Conservation (phyloP, 2,888 invertebrate genomes). For the Watsonalla cultraria region DNA sequence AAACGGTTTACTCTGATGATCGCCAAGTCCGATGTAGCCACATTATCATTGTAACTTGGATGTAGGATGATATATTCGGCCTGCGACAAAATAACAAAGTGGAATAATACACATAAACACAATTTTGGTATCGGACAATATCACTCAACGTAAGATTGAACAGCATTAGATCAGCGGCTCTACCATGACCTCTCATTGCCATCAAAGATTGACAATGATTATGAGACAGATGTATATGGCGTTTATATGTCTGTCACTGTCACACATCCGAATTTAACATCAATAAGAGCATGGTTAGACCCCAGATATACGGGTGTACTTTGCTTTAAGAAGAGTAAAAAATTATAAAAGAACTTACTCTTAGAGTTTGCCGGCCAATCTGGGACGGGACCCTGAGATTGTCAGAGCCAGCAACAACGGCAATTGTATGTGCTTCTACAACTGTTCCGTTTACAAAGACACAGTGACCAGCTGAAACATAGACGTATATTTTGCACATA, state of each 20-base stretch:
- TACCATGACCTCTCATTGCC: too few species aligned
- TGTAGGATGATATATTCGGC: slow-evolving; percentile 52
- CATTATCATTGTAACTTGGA: slow-evolving; percentile 42
- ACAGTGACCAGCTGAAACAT: slow-evolving; percentile 62
- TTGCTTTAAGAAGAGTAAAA: background rate
- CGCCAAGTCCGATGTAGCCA: slow-evolving; percentile 60
- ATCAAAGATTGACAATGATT: too few species aligned
- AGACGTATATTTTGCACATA: too few species aligned
- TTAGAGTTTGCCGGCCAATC: slow-evolving; percentile 43
- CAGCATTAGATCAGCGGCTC: too few species aligned
- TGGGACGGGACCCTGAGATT: slow-evolving; percentile 41
- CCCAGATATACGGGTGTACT: too few species aligned
- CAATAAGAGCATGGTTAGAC: too few species aligned
- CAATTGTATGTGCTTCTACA: slow-evolving; percentile 36
- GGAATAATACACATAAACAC: background rate
- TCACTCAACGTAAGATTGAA: too few species aligned
- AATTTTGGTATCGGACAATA: background rate
- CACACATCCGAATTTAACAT: too few species aligned
- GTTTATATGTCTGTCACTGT: too few species aligned
- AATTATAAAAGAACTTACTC: slow-evolving; percentile 33
- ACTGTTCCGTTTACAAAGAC: slow-evolving; percentile 27
- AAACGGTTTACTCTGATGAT: slow-evolving; percentile 54
- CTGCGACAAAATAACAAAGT: slow-evolving; percentile 33
- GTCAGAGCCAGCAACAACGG: slow-evolving; percentile 51
- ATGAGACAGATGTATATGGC: too few species aligned